These are phyloP conservation scores for Stigmatopora nigra DNA, from an alignment of 2,113 vertebrate species.

Conservation along the genomic window DNA sequence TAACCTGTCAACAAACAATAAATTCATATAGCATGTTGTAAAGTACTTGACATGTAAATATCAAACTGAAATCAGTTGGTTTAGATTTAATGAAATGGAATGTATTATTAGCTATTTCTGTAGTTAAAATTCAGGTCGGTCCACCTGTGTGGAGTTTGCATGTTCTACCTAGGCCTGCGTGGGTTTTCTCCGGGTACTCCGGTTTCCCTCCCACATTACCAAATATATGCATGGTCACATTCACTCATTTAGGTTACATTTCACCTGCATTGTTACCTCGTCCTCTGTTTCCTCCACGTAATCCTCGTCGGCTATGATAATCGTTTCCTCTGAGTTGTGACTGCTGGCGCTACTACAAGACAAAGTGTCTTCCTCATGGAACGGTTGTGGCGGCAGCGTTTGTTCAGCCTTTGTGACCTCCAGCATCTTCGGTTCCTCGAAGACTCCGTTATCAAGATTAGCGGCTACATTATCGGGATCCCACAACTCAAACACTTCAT, in stretches of 20 bases:
- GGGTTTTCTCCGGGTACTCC: no score
- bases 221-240: no score
- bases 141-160: no score
- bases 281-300: constrained; percentile 13
- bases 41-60: background rate
- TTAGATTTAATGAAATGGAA: no score
- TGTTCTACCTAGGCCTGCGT: no score
- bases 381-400: background rate
- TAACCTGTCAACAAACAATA: background rate
- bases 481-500: constrained; percentile 57
- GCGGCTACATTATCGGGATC: constrained; percentile 41
- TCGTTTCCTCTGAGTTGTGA: constrained; percentile 60
- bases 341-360: constrained; percentile 74
- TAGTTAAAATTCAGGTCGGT: no score
- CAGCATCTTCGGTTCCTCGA: constrained; percentile 1
- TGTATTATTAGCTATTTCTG: no score
- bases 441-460: background rate
- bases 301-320: constrained; percentile 51
- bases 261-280: constrained; percentile 11
- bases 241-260: background rate
- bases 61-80: no score
- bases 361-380: constrained; percentile 43
- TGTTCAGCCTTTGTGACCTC: background rate
- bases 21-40: background rate
- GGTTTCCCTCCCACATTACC: no score